Evolutionary conservation across 2,888 invertebrate genomes (phyloP), one percentile per base, ranked within the genome.

Genomic region (Operophtera brumata): DNA sequence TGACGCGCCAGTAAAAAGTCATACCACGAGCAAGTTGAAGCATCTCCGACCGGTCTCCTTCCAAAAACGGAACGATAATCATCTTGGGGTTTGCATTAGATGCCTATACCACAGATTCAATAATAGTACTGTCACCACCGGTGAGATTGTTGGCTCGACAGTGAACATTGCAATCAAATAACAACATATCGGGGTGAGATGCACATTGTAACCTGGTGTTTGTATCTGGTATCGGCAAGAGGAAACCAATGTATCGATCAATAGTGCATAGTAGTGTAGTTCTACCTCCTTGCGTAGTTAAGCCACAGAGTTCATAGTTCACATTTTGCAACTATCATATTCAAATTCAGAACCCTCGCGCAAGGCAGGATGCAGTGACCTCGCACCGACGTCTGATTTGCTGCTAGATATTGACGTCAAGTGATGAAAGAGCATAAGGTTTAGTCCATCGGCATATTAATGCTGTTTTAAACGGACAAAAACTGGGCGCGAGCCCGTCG

Each of bases 391-490:
- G 53, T 54, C 40, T 40, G 40, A 44, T 39, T 25, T 14, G 43
- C 42, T 42, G 40, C 39, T 51, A 47, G 40, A 40, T 51, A 45
- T 44, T 47, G 66, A 69, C 66, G 69, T 73, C 65, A 34, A 54
- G 70, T 75, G 75, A 75, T 75, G 78, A 81, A 82, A 82, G 75
- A 77, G 68, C 74, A 71, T 66, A 73, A 77, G 75, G 77, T 78
- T 82, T 77, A 77, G 77, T 81, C 73, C 78, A 80, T 80, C 75
- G 80, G 80, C 78, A 77, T 81, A 83, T 80, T 84, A 83, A 84
- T 81, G 48, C 52, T 47, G 47, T 54, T 80, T 76, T 78, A 77
- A 80, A 77, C 73, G 79, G 67, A 82, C 81, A 86, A 87, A 87
- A 87, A 85, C 79, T 77, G 75, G 76, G 74, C 73, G 76, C 76